phyloP scores from a whole-genome alignment of 2,888 invertebrate genomes.

The Ophraella communa region DNA sequence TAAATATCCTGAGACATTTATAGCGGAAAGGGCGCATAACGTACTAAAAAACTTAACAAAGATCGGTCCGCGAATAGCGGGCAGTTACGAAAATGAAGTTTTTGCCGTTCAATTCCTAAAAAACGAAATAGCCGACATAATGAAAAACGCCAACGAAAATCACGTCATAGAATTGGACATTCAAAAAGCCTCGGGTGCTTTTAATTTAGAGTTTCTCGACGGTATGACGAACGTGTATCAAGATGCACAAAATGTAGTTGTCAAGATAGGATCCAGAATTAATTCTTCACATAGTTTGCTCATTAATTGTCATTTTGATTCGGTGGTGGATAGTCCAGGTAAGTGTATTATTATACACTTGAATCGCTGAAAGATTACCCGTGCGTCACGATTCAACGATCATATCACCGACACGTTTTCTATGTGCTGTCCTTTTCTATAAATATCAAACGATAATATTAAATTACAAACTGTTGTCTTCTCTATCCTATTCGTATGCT shows the following conservation, averaged over 20 bases:
- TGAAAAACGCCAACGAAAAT: conserved; percentile 59
- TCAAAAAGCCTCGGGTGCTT: conserved; percentile 72
- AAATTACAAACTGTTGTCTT: too few relatives aligned
- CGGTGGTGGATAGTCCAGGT: conserved; percentile 77
- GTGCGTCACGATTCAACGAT: too few relatives aligned
- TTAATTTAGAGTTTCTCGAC: conserved; percentile 72
- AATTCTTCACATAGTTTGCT: conserved; percentile 67
- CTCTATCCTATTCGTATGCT: too few relatives aligned
- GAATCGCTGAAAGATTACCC: too few relatives aligned
- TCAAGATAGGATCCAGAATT: conserved; percentile 67
- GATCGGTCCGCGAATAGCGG: conserved; percentile 69
- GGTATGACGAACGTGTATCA: conserved; percentile 76
- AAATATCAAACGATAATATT: too few relatives aligned
- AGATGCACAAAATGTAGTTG: conserved; percentile 72
- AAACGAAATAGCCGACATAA: conserved; percentile 51
- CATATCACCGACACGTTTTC: too few relatives aligned
- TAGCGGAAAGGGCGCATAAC: conserved; percentile 70
- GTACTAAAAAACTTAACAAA: conserved; percentile 69
- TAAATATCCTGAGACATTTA: conserved; percentile 61
- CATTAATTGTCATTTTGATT: conserved; percentile 81
- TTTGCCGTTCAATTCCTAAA: conserved; percentile 62
- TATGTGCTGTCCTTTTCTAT: too few relatives aligned
- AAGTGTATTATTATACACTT: too few relatives aligned
- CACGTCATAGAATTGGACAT: conserved; percentile 65
- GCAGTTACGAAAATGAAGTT: conserved; percentile 73